A percentile compares a stretch with the other conserved stretches of the same genome.
Evolutionary conservation across 2,113 vertebrate genomes (phyloP).

Genomic region (Pao palembangensis): DNA sequence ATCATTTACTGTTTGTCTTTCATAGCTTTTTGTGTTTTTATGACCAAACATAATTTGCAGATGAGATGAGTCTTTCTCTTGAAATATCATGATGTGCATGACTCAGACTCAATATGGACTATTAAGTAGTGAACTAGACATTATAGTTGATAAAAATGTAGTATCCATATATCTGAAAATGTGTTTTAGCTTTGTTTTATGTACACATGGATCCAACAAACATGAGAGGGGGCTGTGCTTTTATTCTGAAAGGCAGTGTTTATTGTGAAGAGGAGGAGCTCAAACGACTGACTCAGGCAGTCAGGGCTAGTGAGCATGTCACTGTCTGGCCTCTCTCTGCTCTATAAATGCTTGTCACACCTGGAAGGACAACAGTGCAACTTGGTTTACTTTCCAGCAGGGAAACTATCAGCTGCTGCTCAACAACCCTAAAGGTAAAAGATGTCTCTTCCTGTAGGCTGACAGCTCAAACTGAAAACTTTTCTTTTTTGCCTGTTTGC

Average conservation of each 20-base stretch:
- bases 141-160: too few relatives aligned
- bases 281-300: slow-evolving; percentile 65
- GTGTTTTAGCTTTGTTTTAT: too few relatives aligned
- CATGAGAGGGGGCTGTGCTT: slow-evolving; percentile 11
- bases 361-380: slow-evolving; percentile 47
- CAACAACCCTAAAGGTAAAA: slow-evolving; percentile 57
- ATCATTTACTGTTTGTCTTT: too few relatives aligned
- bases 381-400: slow-evolving; percentile 41
- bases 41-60: too few relatives aligned
- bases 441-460: background rate
- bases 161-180: too few relatives aligned
- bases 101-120: too few relatives aligned
- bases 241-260: slow-evolving; percentile 65
- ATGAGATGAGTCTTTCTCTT: too few relatives aligned
- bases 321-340: slow-evolving; percentile 53
- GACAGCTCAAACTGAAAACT: background rate
- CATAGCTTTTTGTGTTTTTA: too few relatives aligned
- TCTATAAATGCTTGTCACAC: slow-evolving; percentile 66
- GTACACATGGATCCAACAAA: too few relatives aligned
- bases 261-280: slow-evolving; percentile 62
- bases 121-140: too few relatives aligned
- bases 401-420: slow-evolving; percentile 21
- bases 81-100: too few relatives aligned
- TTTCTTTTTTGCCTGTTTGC: background rate
- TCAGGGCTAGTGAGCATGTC: slow-evolving; percentile 47